phyloP scores from a whole-genome alignment of 2,888 invertebrate species.

The Apoderus coryli region DNA sequence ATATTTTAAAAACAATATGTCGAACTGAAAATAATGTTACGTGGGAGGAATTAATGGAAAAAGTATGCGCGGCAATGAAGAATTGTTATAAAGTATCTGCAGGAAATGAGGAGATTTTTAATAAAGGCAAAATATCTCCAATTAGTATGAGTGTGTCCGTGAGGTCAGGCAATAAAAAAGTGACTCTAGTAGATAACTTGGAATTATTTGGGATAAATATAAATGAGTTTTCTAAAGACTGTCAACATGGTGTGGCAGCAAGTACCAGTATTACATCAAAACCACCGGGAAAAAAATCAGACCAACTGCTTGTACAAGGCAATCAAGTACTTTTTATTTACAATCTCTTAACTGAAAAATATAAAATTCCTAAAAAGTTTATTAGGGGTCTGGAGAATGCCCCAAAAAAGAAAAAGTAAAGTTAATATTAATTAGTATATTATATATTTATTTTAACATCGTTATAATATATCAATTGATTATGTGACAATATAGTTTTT shows the following conservation, averaged over 20 bases:
- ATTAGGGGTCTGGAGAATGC: slow-evolving; percentile 63
- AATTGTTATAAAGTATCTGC: slow-evolving; percentile 48
- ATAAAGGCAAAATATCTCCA: slow-evolving; percentile 58
- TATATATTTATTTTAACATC: too few relatives aligned
- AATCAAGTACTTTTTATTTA: slow-evolving; percentile 55
- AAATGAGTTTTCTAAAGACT: slow-evolving; percentile 61
- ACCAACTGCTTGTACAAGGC: slow-evolving; percentile 78
- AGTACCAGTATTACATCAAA: slow-evolving; percentile 62
- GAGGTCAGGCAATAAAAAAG: slow-evolving; percentile 82
- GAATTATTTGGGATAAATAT: slow-evolving; percentile 75
- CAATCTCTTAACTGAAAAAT: slow-evolving; percentile 44
- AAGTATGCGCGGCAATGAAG: slow-evolving; percentile 55
- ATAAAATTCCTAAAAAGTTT: slow-evolving; percentile 60
- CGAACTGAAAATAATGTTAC: slow-evolving; percentile 36
- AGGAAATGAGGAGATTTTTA: slow-evolving; percentile 36
- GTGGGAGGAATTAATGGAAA: slow-evolving; percentile 58
- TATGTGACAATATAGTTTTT: too few relatives aligned
- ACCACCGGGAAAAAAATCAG: slow-evolving; percentile 52
- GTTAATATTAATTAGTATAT: too few relatives aligned
- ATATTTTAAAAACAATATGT: slow-evolving; percentile 26
- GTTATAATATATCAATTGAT: too few relatives aligned
- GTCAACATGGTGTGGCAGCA: slow-evolving; percentile 77
- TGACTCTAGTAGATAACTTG: slow-evolving; percentile 79
- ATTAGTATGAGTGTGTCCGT: slow-evolving; percentile 63
- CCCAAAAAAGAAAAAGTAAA: slow-evolving; percentile 52